phyloP scores from a whole-genome alignment of 35 echinoderm and acorn worm species.

The Lytechinus pictus region DNA sequence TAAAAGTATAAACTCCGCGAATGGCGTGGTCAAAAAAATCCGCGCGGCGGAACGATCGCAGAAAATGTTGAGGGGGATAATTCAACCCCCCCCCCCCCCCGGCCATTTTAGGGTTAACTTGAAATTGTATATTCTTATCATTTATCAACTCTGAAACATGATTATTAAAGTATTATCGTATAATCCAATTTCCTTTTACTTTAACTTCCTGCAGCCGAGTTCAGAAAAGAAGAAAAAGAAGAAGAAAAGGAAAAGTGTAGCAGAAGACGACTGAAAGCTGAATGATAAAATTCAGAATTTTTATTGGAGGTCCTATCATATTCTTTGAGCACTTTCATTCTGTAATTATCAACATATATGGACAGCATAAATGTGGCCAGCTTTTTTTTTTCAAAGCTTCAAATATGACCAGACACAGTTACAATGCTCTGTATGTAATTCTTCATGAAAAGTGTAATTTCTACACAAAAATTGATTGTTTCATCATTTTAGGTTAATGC shows the following conservation, averaged over 20 bases:
- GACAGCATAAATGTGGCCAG: neutral
- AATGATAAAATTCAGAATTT: neutral
- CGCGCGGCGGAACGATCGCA: too few species aligned
- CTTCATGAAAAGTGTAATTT: neutral
- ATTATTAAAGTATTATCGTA: neutral
- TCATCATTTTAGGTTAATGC: neutral
- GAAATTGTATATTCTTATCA: neutral
- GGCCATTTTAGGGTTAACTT: too few species aligned
- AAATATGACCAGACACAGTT: neutral
- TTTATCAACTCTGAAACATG: neutral
- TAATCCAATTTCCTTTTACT: neutral
- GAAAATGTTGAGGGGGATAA: too few species aligned
- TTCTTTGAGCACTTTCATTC: neutral
- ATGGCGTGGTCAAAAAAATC: too few species aligned
- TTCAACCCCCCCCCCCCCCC: too few species aligned
- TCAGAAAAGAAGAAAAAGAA: constrained; percentile 99
- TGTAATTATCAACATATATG: neutral
- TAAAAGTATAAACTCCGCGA: too few species aligned
- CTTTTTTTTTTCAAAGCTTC: neutral
- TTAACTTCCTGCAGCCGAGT: constrained; percentile 69
- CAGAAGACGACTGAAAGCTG: neutral
- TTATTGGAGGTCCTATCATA: neutral
- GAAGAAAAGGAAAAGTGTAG: constrained; percentile 67
- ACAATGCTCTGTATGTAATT: neutral
- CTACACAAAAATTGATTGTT: neutral